These are phyloP conservation scores for Lagocephalus sceleratus DNA, from an alignment of 2,797 vertebrate genomes.

Conservation along the genomic window DNA sequence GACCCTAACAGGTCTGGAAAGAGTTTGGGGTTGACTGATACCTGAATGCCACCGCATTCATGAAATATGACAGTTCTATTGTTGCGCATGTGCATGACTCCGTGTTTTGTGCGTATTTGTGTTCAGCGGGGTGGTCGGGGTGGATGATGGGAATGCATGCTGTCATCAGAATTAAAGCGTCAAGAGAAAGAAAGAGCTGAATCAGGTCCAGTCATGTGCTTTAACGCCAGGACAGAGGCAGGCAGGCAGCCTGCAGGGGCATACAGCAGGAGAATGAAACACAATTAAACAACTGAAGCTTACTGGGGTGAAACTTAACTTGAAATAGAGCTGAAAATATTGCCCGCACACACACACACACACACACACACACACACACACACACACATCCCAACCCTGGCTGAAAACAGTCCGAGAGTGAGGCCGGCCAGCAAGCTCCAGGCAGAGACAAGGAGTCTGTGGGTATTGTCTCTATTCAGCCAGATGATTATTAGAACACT, in stretches of 20 bases:
- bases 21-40: no score
- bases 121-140: constrained; percentile 37
- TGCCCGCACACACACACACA: neutral
- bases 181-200: constrained; percentile 75
- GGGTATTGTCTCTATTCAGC: constrained; percentile 53
- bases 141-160: constrained; percentile 72
- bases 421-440: constrained; percentile 24
- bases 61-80: neutral
- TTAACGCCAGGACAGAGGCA: constrained; percentile 40
- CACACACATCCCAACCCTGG: constrained; percentile 14
- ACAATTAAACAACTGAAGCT: constrained; percentile 15
- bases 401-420: constrained; percentile 22
- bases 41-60: no score
- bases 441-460: constrained; percentile 34
- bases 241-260: constrained; percentile 17
- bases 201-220: constrained; percentile 73
- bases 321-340: constrained; percentile 27
- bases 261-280: constrained; percentile 24
- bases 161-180: constrained; percentile 76
- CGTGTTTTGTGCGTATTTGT: constrained; percentile 42
- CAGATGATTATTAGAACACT: constrained; percentile 54
- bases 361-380: neutral
- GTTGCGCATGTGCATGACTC: constrained; percentile 27
- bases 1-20: no score
- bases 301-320: constrained; percentile 3